Base-by-base conservation (phyloP, 1,140 invertebrate species). In the Hesperophylax magnus region DNA sequence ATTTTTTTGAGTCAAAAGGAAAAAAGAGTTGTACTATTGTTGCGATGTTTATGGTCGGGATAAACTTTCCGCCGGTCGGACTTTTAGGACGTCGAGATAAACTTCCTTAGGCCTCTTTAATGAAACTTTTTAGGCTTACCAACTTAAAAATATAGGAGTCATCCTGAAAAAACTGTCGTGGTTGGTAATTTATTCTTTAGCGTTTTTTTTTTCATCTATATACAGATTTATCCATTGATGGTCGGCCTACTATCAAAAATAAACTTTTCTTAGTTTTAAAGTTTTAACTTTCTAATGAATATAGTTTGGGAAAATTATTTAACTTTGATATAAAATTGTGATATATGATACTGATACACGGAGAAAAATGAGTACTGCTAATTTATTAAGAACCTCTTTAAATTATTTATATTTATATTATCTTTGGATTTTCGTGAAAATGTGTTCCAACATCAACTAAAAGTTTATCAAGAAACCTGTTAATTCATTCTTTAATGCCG, bases 101-200 rank as follows among this genome's bases (percentile, higher is more conserved):
- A 72, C 18, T 72, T 54, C 54, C 18, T 54, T 18, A 53, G 27
- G 14, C 7, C 27, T 27, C 52, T 53, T 53, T 72, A 72, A 72
- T 54, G 69, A 72, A 54, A 53, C 53, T 24, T 71, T 52, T 20
- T 24, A 20, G 69, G 39, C 69, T 72, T 27, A 27, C 65, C 31
- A 72, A 53, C 53, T 72, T 53, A 72, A 53, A 72, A 72, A 72
- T 22, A 47, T 72, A 72, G 8, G 65, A 72, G 69, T 72, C 69
- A 72, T 53, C 47, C 69, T 0, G n/a, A 53, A 24, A 72, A 72
- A 72, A 72, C 34, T 53, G 20, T 53, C 18, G 18, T 8, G 69
- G 52, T 72, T 9, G 52, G 69, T 53, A 22, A 52, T 52, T 54
- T 53, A 52, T 22, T n/a, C 39, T 72, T 54, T 72, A 47, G 53